Evolutionary conservation across 1,140 invertebrate genomes (phyloP), one percentile per base, ranked within the genome.

Genomic region (Brachionus rotundiformis): DNA sequence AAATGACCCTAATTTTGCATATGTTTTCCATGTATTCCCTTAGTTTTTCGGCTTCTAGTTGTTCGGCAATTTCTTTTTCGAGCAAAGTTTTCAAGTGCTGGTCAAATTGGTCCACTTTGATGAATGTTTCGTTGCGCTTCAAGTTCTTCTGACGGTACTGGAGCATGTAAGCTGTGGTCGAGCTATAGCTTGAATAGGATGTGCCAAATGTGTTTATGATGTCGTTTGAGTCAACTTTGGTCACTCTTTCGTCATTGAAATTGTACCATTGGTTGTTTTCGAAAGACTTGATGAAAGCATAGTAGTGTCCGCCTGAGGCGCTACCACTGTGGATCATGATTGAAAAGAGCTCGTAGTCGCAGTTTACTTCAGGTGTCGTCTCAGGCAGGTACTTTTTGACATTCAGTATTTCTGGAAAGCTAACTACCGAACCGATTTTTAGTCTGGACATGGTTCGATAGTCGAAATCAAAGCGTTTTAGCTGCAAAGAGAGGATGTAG

Each of bases 381-480:
- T 95, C 93, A 88, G 96, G 92, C 25, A 98, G 87, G 89, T 94
- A 98, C 79, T 91, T 89, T 84, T 93, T 93, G 83, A 98, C 89
- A 87, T 93, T 92, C 81, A 98, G 92, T 84, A 93, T 91, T 84
- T 97, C 94, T 82, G 93, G 94, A 89, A 98, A 98, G 89, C 97
- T 88, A 86, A 87, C 95, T 92, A 94, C 92, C 89, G 99, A 97
- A 87, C 99, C 99, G 87, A 99, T 98, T 90, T 99, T 99, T 73
- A 99, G 95, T 61, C 97, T 98, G 85, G 94, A 94, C 88, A 99
- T 96, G 39, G 95, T 96, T 82, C 96, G 91, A 13, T 91, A 91
- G 89, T 99, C 98, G 86, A 99, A 99, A 87, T 99, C 96, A 90
- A 99, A 99, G 81, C 98, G 90, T 93, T 99, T 96, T 54, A 99